phyloP scores from a whole-genome alignment of 2,113 vertebrate genomes.

The Elephantulus edwardii region DNA sequence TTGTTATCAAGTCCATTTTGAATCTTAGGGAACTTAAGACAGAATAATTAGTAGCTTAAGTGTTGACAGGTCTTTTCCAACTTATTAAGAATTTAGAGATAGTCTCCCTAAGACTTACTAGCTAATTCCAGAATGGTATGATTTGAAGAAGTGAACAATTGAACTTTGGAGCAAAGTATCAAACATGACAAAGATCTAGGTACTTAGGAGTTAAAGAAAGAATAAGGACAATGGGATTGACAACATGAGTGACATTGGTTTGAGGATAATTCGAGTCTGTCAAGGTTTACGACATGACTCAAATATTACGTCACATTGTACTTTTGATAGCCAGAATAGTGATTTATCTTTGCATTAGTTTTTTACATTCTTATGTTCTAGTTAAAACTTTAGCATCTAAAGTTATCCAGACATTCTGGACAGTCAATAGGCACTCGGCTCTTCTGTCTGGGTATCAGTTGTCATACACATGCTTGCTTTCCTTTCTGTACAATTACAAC shows the following conservation, averaged over 20 bases:
- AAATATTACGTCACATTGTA: not conserved
- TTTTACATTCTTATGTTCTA: not conserved
- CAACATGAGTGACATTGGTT: not conserved
- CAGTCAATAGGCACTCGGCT: not conserved
- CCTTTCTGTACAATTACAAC: not conserved
- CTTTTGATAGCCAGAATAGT: not conserved
- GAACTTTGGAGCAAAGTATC: not conserved
- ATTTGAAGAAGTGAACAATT: not conserved
- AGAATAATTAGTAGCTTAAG: too few species aligned
- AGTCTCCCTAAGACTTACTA: not conserved
- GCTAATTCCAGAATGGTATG: not conserved
- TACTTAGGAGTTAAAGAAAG: not conserved
- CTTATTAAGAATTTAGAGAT: not conserved
- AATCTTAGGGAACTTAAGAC: too few species aligned
- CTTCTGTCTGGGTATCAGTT: not conserved
- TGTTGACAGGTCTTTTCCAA: not conserved
- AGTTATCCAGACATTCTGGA: not conserved
- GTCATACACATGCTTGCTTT: not conserved
- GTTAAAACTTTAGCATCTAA: not conserved
- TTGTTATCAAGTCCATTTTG: too few species aligned
- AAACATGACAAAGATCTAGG: not conserved
- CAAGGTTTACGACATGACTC: not conserved
- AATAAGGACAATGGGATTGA: not conserved
- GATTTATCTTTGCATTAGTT: not conserved
- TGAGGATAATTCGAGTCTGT: not conserved